Conservation (phyloP, 2,888 invertebrate species). For the Coronaproctus castanopsis region DNA sequence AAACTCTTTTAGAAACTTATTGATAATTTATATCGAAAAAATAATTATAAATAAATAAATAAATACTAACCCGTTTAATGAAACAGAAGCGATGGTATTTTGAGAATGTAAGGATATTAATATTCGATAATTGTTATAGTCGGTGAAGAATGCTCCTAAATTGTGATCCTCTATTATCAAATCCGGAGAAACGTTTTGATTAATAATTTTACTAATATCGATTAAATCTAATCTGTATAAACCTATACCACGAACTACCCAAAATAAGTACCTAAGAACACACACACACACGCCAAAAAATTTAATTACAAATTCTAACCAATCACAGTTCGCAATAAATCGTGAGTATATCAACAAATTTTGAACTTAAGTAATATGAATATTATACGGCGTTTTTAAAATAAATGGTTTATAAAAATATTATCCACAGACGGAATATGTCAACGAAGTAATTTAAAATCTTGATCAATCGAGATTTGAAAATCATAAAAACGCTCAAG, state of each 20-base stretch:
- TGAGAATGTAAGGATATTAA: slow-evolving; percentile 50
- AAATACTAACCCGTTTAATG: slow-evolving; percentile 50
- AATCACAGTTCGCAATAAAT: too few relatives aligned
- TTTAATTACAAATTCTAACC: neutral
- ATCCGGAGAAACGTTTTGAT: slow-evolving; percentile 40
- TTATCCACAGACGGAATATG: neutral
- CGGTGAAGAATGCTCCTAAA: slow-evolving; percentile 63
- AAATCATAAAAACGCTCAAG: too few relatives aligned
- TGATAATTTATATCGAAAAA: too few relatives aligned
- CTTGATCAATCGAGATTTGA: too few relatives aligned
- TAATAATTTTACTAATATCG: slow-evolving; percentile 51
- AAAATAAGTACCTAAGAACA: slow-evolving; percentile 67
- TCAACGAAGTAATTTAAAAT: too few relatives aligned
- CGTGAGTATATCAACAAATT: too few relatives aligned
- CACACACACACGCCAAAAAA: slow-evolving; percentile 17
- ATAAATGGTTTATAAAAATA: neutral
- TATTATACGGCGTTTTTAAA: too few relatives aligned
- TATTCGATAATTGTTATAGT: slow-evolving; percentile 58
- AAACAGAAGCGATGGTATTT: slow-evolving; percentile 60
- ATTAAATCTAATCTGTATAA: slow-evolving; percentile 56
- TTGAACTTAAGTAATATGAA: too few relatives aligned
- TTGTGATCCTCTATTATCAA: slow-evolving; percentile 41
- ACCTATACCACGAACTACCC: slow-evolving; percentile 43
- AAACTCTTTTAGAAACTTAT: too few relatives aligned
- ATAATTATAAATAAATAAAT: slow-evolving; percentile 8